A percentile compares a stretch with the other conserved stretches of the same genome.
Evolutionary conservation across 2,113 vertebrate species (phyloP).

Genomic region (Saccopteryx bilineata): DNA sequence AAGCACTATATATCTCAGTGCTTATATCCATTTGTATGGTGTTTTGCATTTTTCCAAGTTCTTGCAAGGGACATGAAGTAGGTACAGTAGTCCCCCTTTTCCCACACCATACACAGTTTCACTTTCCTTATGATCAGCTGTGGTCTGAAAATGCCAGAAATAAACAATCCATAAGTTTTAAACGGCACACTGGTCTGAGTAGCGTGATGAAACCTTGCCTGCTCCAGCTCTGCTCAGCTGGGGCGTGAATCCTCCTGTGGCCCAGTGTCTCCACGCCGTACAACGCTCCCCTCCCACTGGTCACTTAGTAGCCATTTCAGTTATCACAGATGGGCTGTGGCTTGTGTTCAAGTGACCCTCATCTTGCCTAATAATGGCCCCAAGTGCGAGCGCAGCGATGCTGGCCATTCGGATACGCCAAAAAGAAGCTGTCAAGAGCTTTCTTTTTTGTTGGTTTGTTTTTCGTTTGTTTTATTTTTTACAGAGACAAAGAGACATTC

Average conservation of each 20-base stretch:
- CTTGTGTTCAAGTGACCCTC: not conserved
- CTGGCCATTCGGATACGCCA: no score
- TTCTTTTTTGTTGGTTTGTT: no score
- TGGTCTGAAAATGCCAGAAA: not conserved
- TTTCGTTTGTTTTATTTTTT: no score
- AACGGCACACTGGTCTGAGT: not conserved
- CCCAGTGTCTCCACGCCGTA: not conserved
- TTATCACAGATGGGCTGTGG: no score
- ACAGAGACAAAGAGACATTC: no score
- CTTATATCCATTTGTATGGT: not conserved
- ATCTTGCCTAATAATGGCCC: not conserved
- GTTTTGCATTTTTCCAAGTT: slow-evolving; percentile 11
- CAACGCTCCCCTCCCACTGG: not conserved
- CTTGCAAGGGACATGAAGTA: not conserved
- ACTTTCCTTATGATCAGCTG: not conserved
- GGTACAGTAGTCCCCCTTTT: not conserved
- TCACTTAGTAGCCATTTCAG: not conserved
- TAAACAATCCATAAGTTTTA: no score
- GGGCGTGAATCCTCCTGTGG: no score
- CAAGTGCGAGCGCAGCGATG: not conserved
- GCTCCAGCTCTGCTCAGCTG: not conserved
- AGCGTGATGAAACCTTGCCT: not conserved
- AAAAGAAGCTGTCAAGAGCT: not conserved
- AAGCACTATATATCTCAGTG: not conserved
- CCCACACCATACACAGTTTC: not conserved